Percentiles rank a stretch among this genome's conserved stretches.
phyloP scores from a whole-genome alignment of 2,797 vertebrate species.

The Poeciliopsis turneri region DNA sequence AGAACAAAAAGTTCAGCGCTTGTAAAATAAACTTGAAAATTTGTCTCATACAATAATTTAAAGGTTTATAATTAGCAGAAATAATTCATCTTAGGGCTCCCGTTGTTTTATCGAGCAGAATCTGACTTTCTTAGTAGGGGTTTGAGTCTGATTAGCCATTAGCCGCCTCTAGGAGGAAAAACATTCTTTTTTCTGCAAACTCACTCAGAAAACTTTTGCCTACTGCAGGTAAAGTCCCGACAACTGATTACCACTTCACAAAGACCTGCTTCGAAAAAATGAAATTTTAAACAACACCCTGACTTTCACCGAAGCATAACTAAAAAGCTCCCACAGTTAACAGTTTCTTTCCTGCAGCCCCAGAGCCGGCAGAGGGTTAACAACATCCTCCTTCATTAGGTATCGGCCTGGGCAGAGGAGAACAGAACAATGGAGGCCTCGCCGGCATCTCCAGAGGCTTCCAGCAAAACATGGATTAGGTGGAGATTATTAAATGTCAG shows the following conservation, averaged over 20 bases:
- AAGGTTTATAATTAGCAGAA: neutral
- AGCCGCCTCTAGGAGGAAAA: neutral
- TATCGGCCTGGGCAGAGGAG: constrained; percentile 48
- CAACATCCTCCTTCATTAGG: constrained; percentile 56
- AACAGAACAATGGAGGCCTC: constrained; percentile 68
- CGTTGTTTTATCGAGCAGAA: neutral
- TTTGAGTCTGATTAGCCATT: neutral
- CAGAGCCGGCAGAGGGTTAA: constrained; percentile 44
- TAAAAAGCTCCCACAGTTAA: constrained; percentile 1
- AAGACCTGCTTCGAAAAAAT: neutral
- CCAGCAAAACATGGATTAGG: constrained; percentile 80
- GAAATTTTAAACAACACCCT: constrained; percentile 3
- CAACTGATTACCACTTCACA: constrained; percentile 8
- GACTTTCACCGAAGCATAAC: neutral
- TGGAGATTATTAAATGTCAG: constrained; percentile 86
- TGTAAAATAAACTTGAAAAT: neutral
- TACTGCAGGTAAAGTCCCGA: neutral
- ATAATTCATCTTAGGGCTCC: neutral
- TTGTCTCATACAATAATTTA: neutral
- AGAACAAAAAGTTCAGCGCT: neutral
- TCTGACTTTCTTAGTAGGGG: neutral
- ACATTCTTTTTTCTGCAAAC: neutral
- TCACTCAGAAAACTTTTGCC: neutral
- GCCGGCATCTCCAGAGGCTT: constrained; percentile 70
- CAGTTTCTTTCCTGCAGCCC: constrained; percentile 12